Conservation (phyloP, 2,797 vertebrate species). For the Hippocampus kuda region DNA sequence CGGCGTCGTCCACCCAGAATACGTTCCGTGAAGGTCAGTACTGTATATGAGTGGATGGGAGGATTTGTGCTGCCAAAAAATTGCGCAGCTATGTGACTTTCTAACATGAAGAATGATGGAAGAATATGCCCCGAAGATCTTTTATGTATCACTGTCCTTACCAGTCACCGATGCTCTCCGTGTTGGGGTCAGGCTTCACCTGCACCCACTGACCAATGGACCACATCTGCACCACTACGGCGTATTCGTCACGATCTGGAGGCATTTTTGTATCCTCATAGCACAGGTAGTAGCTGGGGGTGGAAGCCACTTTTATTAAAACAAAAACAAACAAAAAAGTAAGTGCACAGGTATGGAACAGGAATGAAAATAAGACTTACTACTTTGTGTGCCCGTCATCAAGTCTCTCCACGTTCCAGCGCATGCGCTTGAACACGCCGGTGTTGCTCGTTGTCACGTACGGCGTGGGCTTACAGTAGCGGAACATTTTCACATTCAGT, state of each 20-base stretch:
- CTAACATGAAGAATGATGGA: no score
- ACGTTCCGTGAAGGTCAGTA: no score
- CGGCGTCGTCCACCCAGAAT: no score
- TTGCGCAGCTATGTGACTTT: no score
- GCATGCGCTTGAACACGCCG: slow-evolving; percentile 75
- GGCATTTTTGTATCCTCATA: slow-evolving; percentile 58
- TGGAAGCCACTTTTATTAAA: slow-evolving; percentile 19
- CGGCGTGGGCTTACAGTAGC: slow-evolving; percentile 62
- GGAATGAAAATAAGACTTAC: slow-evolving; percentile 39
- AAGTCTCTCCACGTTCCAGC: slow-evolving; percentile 74
- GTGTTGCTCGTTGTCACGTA: slow-evolving; percentile 53
- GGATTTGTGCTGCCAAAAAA: no score
- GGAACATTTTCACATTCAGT: slow-evolving; percentile 59
- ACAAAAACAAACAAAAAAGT: not conserved
- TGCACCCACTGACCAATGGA: slow-evolving; percentile 77
- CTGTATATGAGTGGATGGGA: no score
- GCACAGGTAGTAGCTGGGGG: slow-evolving; percentile 72
- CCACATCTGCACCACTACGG: slow-evolving; percentile 51
- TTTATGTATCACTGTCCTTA: not conserved
- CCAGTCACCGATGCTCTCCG: slow-evolving; percentile 66
- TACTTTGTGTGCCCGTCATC: slow-evolving; percentile 30
- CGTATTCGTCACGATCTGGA: slow-evolving; percentile 2
- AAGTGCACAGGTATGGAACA: not conserved
- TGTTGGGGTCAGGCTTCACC: slow-evolving; percentile 58
- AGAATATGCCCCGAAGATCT: no score